These are phyloP conservation scores for Chlorops oryzae DNA, from an alignment of 1,140 invertebrate genomes.

Conservation along the genomic window DNA sequence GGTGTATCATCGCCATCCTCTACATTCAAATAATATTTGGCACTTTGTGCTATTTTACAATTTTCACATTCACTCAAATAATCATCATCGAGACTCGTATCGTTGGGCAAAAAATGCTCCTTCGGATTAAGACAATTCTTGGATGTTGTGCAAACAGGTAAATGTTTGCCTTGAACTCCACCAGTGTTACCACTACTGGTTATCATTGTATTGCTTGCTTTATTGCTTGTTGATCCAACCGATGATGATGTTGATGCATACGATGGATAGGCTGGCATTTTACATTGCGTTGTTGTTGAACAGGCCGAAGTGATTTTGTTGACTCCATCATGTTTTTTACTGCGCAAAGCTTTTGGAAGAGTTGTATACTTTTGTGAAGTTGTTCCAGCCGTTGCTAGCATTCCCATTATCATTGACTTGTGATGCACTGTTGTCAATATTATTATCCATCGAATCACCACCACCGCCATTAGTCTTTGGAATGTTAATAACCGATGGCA, in stretches of 20 bases:
- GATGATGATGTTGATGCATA: background rate
- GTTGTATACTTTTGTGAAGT: constrained; percentile 17
- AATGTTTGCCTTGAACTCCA: constrained; percentile 25
- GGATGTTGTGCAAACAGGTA: constrained; percentile 45
- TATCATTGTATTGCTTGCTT: constrained; percentile 2
- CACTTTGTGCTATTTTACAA: constrained; percentile 66
- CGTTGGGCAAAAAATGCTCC: constrained; percentile 48
- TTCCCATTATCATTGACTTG: no score
- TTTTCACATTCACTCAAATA: constrained; percentile 77
- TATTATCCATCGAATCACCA: constrained; percentile 1
- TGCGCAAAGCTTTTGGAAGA: constrained; percentile 19
- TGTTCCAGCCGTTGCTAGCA: constrained; percentile 7
- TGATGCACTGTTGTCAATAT: no score
- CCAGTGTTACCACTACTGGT: constrained; percentile 13
- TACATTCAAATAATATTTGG: constrained; percentile 58
- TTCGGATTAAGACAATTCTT: constrained; percentile 46
- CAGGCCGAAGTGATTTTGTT: constrained; percentile 5
- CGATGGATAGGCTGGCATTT: constrained; percentile 40
- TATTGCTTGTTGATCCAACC: constrained; percentile 7
- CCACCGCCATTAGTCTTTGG: constrained; percentile 18
- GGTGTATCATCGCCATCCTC: constrained; percentile 54
- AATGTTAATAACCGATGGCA: constrained; percentile 45
- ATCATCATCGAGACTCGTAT: constrained; percentile 60
- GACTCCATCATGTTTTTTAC: constrained; percentile 11
- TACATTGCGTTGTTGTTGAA: constrained; percentile 23